Conservation (phyloP, 2,113 vertebrate species). For the Leptosomus discolor region DNA sequence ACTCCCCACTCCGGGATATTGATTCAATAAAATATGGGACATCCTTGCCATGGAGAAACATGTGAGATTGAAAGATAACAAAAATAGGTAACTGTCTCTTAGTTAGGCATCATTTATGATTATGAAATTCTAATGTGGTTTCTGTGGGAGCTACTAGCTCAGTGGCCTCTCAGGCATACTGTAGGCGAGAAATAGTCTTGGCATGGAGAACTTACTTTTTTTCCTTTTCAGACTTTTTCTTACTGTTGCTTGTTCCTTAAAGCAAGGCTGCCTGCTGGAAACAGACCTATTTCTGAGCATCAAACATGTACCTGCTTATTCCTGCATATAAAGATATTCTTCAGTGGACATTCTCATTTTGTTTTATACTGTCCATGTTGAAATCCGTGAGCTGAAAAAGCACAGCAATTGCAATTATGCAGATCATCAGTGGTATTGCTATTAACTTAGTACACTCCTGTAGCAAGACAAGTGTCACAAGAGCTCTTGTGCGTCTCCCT, state of each 20-base stretch:
- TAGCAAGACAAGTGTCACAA: neutral
- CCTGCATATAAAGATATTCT: neutral
- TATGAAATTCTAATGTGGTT: neutral
- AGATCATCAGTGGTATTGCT: neutral
- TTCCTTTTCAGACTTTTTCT: neutral
- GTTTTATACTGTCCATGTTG: neutral
- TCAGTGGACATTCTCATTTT: neutral
- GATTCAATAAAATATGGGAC: conserved; percentile 15
- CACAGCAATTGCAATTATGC: neutral
- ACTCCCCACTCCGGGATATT: neutral
- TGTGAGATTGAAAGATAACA: neutral
- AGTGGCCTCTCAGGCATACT: neutral
- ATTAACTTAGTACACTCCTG: neutral
- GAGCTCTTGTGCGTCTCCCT: neutral
- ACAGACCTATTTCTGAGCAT: neutral
- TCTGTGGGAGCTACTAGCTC: neutral
- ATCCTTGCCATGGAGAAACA: neutral
- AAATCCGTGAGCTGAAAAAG: neutral
- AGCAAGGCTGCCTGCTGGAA: neutral
- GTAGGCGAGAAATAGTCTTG: neutral
- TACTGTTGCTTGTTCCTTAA: neutral
- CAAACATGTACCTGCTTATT: neutral
- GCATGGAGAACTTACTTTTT: neutral
- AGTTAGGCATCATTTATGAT: neutral
- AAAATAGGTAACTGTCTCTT: neutral